Percentiles rank a stretch among this genome's conserved stretches.
phyloP scores from a whole-genome alignment of 2,888 invertebrate genomes.

The Mycogona germanica region DNA sequence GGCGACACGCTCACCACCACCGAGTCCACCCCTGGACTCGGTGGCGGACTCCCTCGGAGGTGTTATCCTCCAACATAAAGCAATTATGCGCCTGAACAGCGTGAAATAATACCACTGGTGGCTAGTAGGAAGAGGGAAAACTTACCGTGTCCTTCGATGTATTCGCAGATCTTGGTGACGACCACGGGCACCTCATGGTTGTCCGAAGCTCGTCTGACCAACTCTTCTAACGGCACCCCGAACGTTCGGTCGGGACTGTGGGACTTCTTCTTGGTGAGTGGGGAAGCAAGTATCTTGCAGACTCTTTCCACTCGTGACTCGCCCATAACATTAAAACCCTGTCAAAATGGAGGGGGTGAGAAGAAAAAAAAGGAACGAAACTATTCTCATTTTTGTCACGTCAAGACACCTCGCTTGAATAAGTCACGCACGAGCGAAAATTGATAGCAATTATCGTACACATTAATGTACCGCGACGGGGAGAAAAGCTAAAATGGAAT shows the following conservation, averaged over 20 bases:
- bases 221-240: constrained; percentile 23
- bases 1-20: no score
- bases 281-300: constrained; percentile 26
- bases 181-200: constrained; percentile 33
- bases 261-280: constrained; percentile 21
- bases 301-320: constrained; percentile 26
- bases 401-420: no score
- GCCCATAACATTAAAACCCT: constrained; percentile 22
- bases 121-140: constrained; percentile 2
- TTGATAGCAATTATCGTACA: no score
- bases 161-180: constrained; percentile 37
- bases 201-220: constrained; percentile 20
- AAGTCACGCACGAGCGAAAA: no score
- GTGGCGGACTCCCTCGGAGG: no score
- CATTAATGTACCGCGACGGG: no score
- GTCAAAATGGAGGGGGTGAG: constrained; percentile 1
- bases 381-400: no score
- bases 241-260: constrained; percentile 18
- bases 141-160: constrained; percentile 37
- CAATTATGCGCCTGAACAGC: no score
- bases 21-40: no score
- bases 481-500: no score
- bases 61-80: no score
- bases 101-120: background rate
- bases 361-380: background rate